A percentile compares a stretch with the other conserved stretches of the same genome.
Evolutionary conservation across 2,888 invertebrate genomes (phyloP).

Genomic region (Oscheius sp.): DNA sequence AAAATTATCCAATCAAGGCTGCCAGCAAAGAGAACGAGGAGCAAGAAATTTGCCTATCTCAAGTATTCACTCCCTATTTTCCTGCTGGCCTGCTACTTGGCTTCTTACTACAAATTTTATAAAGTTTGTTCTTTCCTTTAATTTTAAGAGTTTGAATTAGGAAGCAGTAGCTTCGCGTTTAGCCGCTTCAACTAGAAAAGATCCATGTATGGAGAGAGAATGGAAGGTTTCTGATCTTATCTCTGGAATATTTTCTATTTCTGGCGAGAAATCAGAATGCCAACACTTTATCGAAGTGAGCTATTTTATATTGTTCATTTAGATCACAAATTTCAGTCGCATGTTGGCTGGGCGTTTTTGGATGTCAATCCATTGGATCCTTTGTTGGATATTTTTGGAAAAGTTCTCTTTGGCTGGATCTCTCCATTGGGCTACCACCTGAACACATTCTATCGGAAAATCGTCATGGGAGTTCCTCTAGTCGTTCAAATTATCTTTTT

Average conservation of each 20-base stretch:
- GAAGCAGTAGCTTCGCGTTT: constrained; percentile 8
- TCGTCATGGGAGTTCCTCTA: background rate
- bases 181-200: background rate
- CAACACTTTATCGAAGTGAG: constrained; percentile 3
- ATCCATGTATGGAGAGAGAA: background rate
- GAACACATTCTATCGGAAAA: background rate
- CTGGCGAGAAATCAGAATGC: constrained; percentile 3
- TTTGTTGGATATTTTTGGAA: background rate
- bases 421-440: constrained; percentile 1
- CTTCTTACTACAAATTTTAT: constrained; percentile 5
- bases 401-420: constrained; percentile 9
- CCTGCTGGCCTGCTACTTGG: background rate
- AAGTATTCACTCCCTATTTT: background rate
- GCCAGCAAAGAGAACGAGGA: background rate
- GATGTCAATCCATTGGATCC: constrained; percentile 3
- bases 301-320: background rate
- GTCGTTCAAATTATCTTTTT: background rate
- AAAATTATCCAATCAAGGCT: background rate
- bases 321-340: background rate
- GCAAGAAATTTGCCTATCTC: constrained; percentile 1
- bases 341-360: constrained; percentile 9
- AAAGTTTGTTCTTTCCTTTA: background rate
- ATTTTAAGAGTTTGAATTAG: background rate
- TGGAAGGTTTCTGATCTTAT: constrained; percentile 2
- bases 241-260: background rate